Evolutionary conservation across 2,797 vertebrate species (phyloP), one percentile per base, ranked within the genome.

Genomic region (Aldrovandia affinis): DNA sequence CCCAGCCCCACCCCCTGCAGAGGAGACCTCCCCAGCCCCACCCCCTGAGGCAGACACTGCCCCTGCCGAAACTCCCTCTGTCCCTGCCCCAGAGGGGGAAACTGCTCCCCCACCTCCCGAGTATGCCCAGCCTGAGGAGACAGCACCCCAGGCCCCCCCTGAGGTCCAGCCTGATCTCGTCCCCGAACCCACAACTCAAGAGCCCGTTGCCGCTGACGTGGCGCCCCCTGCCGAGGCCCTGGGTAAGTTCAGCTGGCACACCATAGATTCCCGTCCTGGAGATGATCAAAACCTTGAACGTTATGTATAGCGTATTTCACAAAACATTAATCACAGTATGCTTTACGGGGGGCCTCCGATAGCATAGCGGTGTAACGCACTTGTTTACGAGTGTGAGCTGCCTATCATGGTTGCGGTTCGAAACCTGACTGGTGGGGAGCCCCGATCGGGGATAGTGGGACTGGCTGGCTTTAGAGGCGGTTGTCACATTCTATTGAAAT

Each of bases 111-210:
- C 63, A 22, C 68, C 68, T 39, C 33, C 68, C 6, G 68, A 73
- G 36, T 39, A 30, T 73, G 68, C 68, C 33, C 36, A 3, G 8
- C 20, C 36, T 15, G 73, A 77, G 42, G 73, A 77, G 7, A 2
- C 39, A 10, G 39, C 73, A 8, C 73, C 73, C 42, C 39, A 20
- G 33, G 30, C 36, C 3, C 36, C 78, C 63, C 59, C 22, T 18
- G 83, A 84, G 47, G 61, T 55, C 80, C 78, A 61, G 25, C 77
- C 83, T 28, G 9, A 42, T 44, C 1, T 39, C 52, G 33, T 22
- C 12, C 39, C 39, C 4, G 73, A 44, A 25, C 73, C 36, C 0
- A 33, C 36, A 73, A 20, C 68, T 73, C 68, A 39, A 47, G 73
- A 25, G 33, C 65, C 65, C 33, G n/a, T 30, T 9, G 5, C 57